These are phyloP conservation scores for Cepaea nemoralis DNA, from an alignment of 1,140 invertebrate species.

Conservation along the genomic window DNA sequence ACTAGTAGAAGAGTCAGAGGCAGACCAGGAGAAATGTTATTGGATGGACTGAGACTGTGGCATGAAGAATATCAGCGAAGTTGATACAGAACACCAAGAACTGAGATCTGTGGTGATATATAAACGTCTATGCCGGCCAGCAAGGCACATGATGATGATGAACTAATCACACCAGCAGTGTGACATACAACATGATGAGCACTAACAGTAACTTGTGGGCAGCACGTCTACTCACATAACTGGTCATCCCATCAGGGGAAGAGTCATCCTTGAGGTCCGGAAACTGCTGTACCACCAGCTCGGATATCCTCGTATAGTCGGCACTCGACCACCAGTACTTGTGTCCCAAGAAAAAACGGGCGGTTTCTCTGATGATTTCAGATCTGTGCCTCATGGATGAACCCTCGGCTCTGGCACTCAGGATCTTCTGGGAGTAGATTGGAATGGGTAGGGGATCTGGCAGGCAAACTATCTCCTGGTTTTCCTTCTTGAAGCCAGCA, in stretches of 20 bases:
- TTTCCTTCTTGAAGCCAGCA: conserved; percentile 45
- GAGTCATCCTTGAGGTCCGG: conserved; percentile 45
- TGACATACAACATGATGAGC: too few species aligned
- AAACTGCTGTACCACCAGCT: conserved; percentile 46
- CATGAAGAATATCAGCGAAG: too few species aligned
- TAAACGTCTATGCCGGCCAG: too few species aligned
- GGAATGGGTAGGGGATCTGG: conserved; percentile 45
- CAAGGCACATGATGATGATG: too few species aligned
- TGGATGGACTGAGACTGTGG: too few species aligned
- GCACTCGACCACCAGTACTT: conserved; percentile 53
- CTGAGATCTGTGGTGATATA: too few species aligned
- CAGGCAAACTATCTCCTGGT: conserved; percentile 43
- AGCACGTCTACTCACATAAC: conserved; percentile 40
- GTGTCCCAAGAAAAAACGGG: conserved; percentile 43
- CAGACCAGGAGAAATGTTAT: too few species aligned
- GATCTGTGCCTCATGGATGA: conserved; percentile 43
- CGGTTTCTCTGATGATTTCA: conserved; percentile 49
- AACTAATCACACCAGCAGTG: too few species aligned
- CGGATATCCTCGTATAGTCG: conserved; percentile 47
- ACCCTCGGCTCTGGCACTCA: conserved; percentile 40
- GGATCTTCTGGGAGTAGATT: conserved; percentile 43
- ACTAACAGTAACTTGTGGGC: too few species aligned
- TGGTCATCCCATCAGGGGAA: conserved; percentile 37
- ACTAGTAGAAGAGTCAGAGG: too few species aligned
- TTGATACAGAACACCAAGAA: too few species aligned